phyloP scores from a whole-genome alignment of 2,797 vertebrate species.

The Sebastes baramenuke region DNA sequence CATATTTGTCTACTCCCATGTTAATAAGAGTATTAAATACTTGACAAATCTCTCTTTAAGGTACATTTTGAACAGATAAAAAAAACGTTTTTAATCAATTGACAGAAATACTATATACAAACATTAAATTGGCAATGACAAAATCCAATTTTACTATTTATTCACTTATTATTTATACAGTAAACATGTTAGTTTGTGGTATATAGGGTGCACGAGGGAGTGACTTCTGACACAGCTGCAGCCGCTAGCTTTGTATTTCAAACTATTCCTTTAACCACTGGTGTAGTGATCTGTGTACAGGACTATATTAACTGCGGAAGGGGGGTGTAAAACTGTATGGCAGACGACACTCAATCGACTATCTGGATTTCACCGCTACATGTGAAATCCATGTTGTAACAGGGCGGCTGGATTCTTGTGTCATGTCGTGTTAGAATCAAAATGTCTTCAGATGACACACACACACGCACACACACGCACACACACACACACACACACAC shows the following conservation, averaged over 20 bases:
- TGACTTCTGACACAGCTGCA: neutral
- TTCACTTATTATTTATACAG: neutral
- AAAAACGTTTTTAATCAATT: too few species aligned
- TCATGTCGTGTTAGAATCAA: conserved; percentile 42
- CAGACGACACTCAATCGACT: neutral
- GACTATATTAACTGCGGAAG: neutral
- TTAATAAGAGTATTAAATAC: too few species aligned
- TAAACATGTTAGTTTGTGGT: too few species aligned
- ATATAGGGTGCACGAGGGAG: too few species aligned
- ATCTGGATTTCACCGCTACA: neutral
- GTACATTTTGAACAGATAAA: too few species aligned
- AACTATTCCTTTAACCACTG: neutral
- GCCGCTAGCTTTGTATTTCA: neutral
- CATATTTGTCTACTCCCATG: too few species aligned
- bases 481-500: conserved; percentile 42
- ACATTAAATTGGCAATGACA: too few species aligned
- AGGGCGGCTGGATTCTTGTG: conserved; percentile 1
- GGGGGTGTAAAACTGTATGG: neutral
- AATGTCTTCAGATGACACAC: conserved; percentile 26
- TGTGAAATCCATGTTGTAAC: neutral
- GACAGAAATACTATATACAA: too few species aligned
- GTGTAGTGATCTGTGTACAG: neutral
- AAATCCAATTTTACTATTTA: neutral
- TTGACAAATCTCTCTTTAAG: too few species aligned
- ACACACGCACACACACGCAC: conserved; percentile 37